Base-by-base conservation (phyloP, 64 coral and sea anemone species). In the Montipora capricornis region DNA sequence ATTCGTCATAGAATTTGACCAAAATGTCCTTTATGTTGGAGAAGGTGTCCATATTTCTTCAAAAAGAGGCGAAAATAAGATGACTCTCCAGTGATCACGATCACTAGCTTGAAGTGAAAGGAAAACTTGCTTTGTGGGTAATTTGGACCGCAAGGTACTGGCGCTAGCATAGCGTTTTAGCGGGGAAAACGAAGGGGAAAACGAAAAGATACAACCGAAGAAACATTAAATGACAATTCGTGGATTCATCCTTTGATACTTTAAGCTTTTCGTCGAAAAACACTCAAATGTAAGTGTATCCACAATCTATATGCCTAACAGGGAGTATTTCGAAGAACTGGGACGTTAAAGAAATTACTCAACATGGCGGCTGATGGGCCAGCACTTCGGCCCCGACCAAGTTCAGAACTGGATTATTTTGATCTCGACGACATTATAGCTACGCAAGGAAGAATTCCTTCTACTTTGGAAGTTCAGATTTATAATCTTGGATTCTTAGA, bases 1-100 rank as follows among this genome's bases (percentile, higher is more conserved):
- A 99, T 86, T 99, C 98, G 92, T 99, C 98, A 55, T 99, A 96
- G 77, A 99, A 99, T 50, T 95, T 95, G 10, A 96, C 89, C 20
- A 99, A 44, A 75, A 98, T 98, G 89, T 98, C 85, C 79, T 94
- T 88, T 47, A 98, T 89, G 80, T 98, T 98, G 55, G 44, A 61
- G 75, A 98, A 74, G 74, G 91, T 91, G 62, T 90, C 91, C 96
- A 98, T 97, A 92, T 87, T 98, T 73, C 74, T 88, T 78, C 59
- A 60, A 58, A 55, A 9, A 80, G 51, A 70, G 53, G 55, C 13
- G 53, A 76, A 55, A 80, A 84, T 13, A 22, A 29, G 55, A 51
- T 59, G 5, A 10, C 68, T 68, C 67, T 16, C 61, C 86, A 77
- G 91, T 88, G 81, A 94, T 76, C 68, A 80, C 19, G 73, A 82